Evolutionary conservation across 2,888 invertebrate species (phyloP), one percentile per base, ranked within the genome.

Genomic region (Prostheceraeus crozeri): DNA sequence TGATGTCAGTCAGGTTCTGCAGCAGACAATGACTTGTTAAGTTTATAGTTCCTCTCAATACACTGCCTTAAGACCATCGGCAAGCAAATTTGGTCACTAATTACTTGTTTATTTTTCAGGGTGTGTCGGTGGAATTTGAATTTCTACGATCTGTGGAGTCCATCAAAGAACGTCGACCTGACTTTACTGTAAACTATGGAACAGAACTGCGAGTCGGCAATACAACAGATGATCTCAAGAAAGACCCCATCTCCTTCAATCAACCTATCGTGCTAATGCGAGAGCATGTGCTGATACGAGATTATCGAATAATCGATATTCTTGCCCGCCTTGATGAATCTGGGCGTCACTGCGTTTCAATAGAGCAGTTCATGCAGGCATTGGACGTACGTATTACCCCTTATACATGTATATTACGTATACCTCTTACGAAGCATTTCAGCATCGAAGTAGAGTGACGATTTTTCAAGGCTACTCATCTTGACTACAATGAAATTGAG

Each of bases 51-150:
- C n/a, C n/a, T n/a, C n/a, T 33, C 33, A 33, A 10, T 33, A 33
- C 10, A 33, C 10, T n/a, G 33, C 33, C n/a, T 33, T 33, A 33
- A 33, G n/a, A 33, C n/a, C 10, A 10, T 33, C n/a, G n/a, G 33
- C n/a, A n/a, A n/a, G 10, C 33, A 10, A 33, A 56, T 19, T 11
- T 8, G 6, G 4, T 30, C 8, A 30, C 35, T n/a, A 23, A 4
- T 27, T n/a, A 8, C 11, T 51, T 51, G 6, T 51, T 51, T 14
- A 51, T 11, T 27, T 60, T 60, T 10, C 57, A 75, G 74, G 73
- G 74, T 61, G 68, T 74, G 3, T 73, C 73, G 8, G 70, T 75
- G 6, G 74, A 74, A 60, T 73, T 68, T 58, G 74, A 75, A 63
- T 74, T 73, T 63, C 62, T 72, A 35, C 65, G 69, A 56, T 68